Percentiles rank a stretch among this genome's conserved stretches.
Conservation (phyloP, 2,113 vertebrate species). For the Sardina pilchardus region DNA sequence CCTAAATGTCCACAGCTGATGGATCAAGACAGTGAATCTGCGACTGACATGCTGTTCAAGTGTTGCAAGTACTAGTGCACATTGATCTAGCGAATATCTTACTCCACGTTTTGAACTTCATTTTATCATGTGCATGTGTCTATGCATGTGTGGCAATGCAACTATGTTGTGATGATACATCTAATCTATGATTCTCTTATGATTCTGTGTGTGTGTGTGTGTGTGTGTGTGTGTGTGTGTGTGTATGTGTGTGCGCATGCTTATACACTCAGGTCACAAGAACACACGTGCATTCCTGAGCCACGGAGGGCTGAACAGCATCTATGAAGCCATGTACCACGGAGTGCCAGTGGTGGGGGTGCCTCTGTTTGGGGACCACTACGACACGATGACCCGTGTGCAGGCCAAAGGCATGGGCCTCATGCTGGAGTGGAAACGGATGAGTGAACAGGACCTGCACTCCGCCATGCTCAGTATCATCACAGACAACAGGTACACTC, state of each 20-base stretch:
- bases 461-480: constrained; percentile 84
- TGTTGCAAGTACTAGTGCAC: no score
- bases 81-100: no score
- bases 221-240: constrained; percentile 24
- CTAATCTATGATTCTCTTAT: not conserved
- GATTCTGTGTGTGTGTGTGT: not conserved
- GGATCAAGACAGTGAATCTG: no score
- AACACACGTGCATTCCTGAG: constrained; percentile 92
- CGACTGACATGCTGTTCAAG: no score
- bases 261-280: constrained; percentile 78
- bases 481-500: constrained; percentile 81
- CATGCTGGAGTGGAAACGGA: constrained; percentile 89
- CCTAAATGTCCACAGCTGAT: not conserved
- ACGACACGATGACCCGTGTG: constrained; percentile 96
- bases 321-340: constrained; percentile 98
- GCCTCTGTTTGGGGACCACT: constrained; percentile 96
- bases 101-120: no score
- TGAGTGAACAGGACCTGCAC: constrained; percentile 83
- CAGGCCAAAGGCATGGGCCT: constrained; percentile 98
- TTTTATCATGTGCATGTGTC: no score
- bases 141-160: no score
- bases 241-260: constrained; percentile 28
- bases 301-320: constrained; percentile 95
- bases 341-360: constrained; percentile 95
- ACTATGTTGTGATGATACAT: not conserved